A percentile compares a stretch with the other conserved stretches of the same genome.
phyloP scores from a whole-genome alignment of 2,888 invertebrate species.

The Pristionchus mayeri region DNA sequence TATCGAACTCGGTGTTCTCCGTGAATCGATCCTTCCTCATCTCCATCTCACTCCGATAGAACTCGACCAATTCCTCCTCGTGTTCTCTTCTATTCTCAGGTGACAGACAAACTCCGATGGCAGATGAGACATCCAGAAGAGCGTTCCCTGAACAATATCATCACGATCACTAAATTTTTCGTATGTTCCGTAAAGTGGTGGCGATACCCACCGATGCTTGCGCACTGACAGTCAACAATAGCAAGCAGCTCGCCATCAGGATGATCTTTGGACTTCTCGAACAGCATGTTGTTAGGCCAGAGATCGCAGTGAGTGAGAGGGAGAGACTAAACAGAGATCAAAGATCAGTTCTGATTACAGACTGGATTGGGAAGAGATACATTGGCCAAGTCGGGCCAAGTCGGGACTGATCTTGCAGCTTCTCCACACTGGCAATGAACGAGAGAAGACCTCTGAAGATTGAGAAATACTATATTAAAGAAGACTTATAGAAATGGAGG shows the following conservation, averaged over 20 bases:
- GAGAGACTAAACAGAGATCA: conserved; percentile 42
- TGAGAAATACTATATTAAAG: neutral
- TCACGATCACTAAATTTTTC: too few relatives aligned
- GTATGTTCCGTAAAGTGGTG: too few relatives aligned
- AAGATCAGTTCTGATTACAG: too few relatives aligned
- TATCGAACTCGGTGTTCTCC: neutral
- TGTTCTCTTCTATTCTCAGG: neutral
- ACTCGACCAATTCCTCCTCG: neutral
- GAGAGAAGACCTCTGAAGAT: neutral
- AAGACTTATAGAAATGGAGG: too few relatives aligned
- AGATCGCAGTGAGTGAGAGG: conserved; percentile 40
- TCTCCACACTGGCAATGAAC: neutral
- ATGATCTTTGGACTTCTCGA: conserved; percentile 39
- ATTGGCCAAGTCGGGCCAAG: conserved; percentile 3
- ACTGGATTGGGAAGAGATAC: too few relatives aligned
- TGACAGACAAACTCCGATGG: conserved; percentile 1
- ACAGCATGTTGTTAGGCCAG: conserved; percentile 47
- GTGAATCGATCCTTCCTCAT: conserved; percentile 23
- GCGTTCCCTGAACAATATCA: too few relatives aligned
- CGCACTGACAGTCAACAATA: conserved; percentile 41
- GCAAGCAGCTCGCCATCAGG: conserved; percentile 32
- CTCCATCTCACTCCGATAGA: conserved; percentile 15
- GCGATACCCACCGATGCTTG: conserved; percentile 5
- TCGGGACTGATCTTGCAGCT: conserved; percentile 16
- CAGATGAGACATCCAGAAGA: neutral